Evolutionary conservation across 2,113 vertebrate genomes (phyloP).

Genomic region (Paramisgurnus dabryanus): DNA sequence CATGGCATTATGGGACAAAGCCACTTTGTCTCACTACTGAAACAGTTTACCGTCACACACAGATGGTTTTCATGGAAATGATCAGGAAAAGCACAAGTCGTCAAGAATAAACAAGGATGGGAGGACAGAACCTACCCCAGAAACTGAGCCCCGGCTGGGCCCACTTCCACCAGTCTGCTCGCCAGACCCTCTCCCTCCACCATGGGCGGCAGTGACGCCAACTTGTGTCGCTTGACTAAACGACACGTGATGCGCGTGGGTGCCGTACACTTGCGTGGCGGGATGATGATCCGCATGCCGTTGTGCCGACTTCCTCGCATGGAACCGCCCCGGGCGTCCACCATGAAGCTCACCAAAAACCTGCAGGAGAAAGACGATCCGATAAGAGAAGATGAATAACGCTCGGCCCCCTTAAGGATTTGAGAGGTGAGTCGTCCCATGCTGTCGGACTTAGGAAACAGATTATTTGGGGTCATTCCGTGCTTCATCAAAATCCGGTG

Average conservation of each 20-base stretch:
- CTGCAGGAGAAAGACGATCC: constrained; percentile 65
- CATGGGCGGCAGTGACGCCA: constrained; percentile 96
- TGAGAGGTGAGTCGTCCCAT: constrained; percentile 62
- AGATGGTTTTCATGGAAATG: constrained; percentile 56
- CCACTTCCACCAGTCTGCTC: constrained; percentile 96
- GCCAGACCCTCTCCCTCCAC: constrained; percentile 98
- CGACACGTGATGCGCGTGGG: constrained; percentile 98
- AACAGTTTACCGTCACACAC: constrained; percentile 41
- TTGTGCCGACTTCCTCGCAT: constrained; percentile 98
- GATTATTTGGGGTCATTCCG: constrained; percentile 9
- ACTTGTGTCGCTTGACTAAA: constrained; percentile 93
- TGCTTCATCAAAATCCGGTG: constrained; percentile 38
- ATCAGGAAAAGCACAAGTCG: constrained; percentile 25
- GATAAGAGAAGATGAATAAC: background rate
- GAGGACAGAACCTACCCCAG: constrained; percentile 83
- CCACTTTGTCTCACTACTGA: constrained; percentile 24
- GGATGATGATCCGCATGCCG: constrained; percentile 97
- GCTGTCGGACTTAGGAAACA: constrained; percentile 53
- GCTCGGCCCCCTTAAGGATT: constrained; percentile 50
- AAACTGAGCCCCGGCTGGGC: constrained; percentile 95
- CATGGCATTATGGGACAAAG: constrained; percentile 22
- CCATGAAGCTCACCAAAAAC: constrained; percentile 99
- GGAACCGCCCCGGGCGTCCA: constrained; percentile 95
- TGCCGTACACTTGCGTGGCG: constrained; percentile 94
- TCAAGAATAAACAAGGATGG: background rate